Percentiles rank a stretch among this genome's conserved stretches.
Conservation (phyloP, 2,797 vertebrate genomes). For the Poecile montanus region DNA sequence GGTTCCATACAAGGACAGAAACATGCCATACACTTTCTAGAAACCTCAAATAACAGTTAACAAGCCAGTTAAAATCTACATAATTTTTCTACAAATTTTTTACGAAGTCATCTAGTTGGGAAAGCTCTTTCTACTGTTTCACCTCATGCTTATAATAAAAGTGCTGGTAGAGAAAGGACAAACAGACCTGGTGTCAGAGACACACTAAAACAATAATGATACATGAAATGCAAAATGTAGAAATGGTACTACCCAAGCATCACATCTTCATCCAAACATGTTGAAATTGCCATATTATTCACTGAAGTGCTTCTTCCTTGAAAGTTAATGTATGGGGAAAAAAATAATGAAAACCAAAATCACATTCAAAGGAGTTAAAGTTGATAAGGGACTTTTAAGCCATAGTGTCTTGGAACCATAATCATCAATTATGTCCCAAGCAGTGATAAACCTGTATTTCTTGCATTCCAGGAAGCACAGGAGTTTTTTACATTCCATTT, state of each 20-base stretch:
- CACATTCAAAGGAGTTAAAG: neutral
- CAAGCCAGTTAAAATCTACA: neutral
- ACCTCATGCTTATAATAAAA: neutral
- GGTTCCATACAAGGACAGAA: neutral
- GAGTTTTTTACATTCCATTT: neutral
- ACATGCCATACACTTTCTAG: neutral
- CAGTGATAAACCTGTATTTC: neutral
- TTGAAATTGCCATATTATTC: neutral
- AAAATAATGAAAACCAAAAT: fast-evolving
- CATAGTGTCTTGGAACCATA: neutral
- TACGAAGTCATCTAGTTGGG: neutral
- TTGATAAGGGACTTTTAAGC: neutral
- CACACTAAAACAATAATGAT: neutral
- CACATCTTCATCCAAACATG: neutral
- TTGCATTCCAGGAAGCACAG: neutral
- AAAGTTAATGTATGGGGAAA: neutral
- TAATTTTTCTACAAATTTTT: neutral
- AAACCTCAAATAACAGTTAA: neutral
- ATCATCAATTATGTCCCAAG: neutral
- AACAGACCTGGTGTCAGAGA: neutral
- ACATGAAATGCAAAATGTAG: fast-evolving
- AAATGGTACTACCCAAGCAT: neutral
- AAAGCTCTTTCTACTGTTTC: neutral
- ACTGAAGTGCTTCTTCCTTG: neutral
- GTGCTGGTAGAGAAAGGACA: neutral